Conservation (phyloP, 1,140 invertebrate genomes). For the Capitella teleta region DNA sequence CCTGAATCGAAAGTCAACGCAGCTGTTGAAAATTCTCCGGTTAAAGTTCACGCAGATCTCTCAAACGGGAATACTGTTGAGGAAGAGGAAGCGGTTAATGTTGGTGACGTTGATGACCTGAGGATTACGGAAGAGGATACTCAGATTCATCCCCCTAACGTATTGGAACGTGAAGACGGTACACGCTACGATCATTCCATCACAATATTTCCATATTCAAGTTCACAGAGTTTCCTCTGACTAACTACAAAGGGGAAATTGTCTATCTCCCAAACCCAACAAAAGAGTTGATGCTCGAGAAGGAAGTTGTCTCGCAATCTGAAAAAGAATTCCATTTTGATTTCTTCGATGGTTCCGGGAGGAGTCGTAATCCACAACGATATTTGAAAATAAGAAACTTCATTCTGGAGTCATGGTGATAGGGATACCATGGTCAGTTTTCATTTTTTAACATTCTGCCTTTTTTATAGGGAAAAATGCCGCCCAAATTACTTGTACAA, state of each 20-base stretch:
- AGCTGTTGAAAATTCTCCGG: too few relatives aligned
- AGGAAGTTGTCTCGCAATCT: constrained; percentile 42
- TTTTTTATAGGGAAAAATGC: background rate
- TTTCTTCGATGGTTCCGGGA: constrained; percentile 49
- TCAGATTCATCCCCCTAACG: too few relatives aligned
- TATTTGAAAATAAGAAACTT: constrained; percentile 53
- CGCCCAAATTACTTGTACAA: constrained; percentile 53
- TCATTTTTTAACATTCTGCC: background rate
- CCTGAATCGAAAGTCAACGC: too few relatives aligned
- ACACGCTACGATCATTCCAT: too few relatives aligned
- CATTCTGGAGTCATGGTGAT: constrained; percentile 48
- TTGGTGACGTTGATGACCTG: too few relatives aligned
- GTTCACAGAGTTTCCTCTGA: constrained; percentile 26
- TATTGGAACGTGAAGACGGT: too few relatives aligned
- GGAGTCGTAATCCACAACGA: constrained; percentile 49
- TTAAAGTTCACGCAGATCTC: too few relatives aligned
- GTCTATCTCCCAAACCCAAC: constrained; percentile 40
- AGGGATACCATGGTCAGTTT: background rate
- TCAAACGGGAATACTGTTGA: too few relatives aligned
- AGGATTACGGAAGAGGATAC: too few relatives aligned
- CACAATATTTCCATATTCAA: too few relatives aligned
- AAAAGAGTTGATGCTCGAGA: constrained; percentile 39
- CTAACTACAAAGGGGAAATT: constrained; percentile 24
- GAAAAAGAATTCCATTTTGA: constrained; percentile 50
- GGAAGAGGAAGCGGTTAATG: too few relatives aligned